These are phyloP conservation scores for Brachypalpus laphriformis DNA, from an alignment of 2,888 invertebrate species.

Conservation along the genomic window DNA sequence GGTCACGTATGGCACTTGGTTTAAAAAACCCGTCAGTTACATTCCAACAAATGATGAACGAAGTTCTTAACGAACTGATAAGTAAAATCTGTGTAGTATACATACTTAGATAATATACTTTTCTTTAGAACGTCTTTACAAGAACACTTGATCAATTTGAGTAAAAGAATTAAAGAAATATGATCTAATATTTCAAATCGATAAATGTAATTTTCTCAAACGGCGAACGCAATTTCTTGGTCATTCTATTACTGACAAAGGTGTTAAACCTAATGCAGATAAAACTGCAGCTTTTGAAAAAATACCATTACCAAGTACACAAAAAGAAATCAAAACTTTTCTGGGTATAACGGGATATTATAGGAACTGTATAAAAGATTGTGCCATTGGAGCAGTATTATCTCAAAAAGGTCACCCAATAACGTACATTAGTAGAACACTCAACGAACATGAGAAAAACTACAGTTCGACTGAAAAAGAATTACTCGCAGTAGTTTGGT, in stretches of 20 bases:
- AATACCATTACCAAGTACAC: slow-evolving; percentile 74
- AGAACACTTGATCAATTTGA: slow-evolving; percentile 62
- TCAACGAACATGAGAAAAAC: slow-evolving; percentile 3
- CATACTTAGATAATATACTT: slow-evolving; percentile 40
- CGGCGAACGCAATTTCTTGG: slow-evolving; percentile 76
- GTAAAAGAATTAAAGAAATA: slow-evolving; percentile 12
- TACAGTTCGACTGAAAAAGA: background rate
- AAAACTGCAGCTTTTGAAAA: slow-evolving; percentile 76
- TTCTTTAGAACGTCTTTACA: slow-evolving; percentile 27
- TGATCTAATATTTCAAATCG: slow-evolving; percentile 66
- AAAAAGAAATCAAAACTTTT: slow-evolving; percentile 70
- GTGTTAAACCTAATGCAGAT: no score
- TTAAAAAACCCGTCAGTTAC: no score
- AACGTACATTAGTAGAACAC: background rate
- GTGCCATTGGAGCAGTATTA: no score
- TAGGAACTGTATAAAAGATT: no score
- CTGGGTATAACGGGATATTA: no score
- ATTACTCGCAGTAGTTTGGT: no score
- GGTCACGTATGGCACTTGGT: no score
- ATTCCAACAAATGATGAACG: slow-evolving; percentile 52
- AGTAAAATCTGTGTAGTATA: slow-evolving; percentile 62
- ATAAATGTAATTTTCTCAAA: slow-evolving; percentile 76
- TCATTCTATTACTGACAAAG: slow-evolving; percentile 78
- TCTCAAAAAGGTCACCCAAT: background rate
- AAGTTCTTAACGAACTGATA: slow-evolving; percentile 29